Evolutionary conservation across 2,888 invertebrate species (phyloP).

Genomic region (Acronicta leporina): DNA sequence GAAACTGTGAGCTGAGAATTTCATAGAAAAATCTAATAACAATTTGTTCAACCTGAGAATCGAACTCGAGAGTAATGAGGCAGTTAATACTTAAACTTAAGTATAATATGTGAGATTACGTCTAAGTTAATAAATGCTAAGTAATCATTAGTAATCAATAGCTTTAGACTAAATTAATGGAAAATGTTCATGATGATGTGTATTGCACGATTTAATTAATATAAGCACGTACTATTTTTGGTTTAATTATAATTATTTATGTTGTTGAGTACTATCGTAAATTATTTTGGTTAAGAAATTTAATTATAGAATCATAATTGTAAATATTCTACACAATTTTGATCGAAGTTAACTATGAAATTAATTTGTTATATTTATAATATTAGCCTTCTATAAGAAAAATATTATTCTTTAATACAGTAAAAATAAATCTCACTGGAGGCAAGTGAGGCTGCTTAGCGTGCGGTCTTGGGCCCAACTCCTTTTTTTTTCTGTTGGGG

Average conservation of each 20-base stretch:
- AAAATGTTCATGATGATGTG: conserved; percentile 11
- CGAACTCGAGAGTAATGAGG: no score
- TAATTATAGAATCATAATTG: conserved; percentile 34
- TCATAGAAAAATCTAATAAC: no score
- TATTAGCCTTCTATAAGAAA: no score
- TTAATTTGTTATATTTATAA: no score
- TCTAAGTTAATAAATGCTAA: conserved; percentile 33
- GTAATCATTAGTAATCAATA: conserved; percentile 39
- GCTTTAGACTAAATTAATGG: conserved; percentile 17
- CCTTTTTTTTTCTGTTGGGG: no score
- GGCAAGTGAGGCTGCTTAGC: no score
- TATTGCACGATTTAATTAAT: conserved; percentile 25
- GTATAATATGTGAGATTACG: conserved; percentile 15
- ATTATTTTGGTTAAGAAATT: conserved; percentile 30
- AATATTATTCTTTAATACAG: no score
- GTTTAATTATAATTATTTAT: conserved; percentile 38
- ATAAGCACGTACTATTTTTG: conserved; percentile 21
- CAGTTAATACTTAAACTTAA: conserved; percentile 49
- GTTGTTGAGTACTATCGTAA: conserved; percentile 19
- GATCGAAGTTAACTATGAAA: no score
- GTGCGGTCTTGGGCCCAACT: no score
- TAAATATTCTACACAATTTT: background rate
- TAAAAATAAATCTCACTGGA: no score
- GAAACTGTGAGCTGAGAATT: no score
- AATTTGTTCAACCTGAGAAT: no score